A percentile compares a stretch with the other conserved stretches of the same genome.
Conservation (phyloP, 1,140 invertebrate genomes). For the Heliothis subflexa region DNA sequence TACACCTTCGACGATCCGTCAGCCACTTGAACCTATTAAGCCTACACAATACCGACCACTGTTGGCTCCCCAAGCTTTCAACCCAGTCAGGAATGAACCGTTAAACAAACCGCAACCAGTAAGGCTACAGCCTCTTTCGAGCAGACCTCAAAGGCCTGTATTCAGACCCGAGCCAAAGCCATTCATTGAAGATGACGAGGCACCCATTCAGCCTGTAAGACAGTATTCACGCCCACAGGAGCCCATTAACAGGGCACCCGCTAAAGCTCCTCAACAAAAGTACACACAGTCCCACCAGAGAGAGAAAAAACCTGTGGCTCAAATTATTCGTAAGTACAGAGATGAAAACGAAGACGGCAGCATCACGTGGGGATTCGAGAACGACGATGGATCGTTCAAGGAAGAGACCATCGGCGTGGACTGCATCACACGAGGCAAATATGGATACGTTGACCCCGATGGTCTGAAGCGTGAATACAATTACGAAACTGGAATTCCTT, state of each 20-base stretch:
- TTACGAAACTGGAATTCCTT: slow-evolving; percentile 90
- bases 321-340: slow-evolving; percentile 91
- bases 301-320: slow-evolving; percentile 90
- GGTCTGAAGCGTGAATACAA: slow-evolving; percentile 90
- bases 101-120: slow-evolving; percentile 73
- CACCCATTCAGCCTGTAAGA: slow-evolving; percentile 78
- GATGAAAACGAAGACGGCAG: slow-evolving; percentile 93
- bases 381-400: slow-evolving; percentile 92
- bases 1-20: slow-evolving; percentile 65
- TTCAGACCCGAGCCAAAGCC: slow-evolving; percentile 82
- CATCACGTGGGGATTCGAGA: slow-evolving; percentile 95
- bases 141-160: slow-evolving; percentile 80
- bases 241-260: slow-evolving; percentile 78
- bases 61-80: slow-evolving; percentile 70
- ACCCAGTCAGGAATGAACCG: slow-evolving; percentile 73
- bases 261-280: slow-evolving; percentile 76
- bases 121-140: slow-evolving; percentile 81
- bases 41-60: slow-evolving; percentile 77
- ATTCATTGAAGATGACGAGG: slow-evolving; percentile 76
- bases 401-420: slow-evolving; percentile 93
- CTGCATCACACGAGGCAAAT: slow-evolving; percentile 93
- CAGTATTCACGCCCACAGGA: slow-evolving; percentile 82
- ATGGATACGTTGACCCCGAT: slow-evolving; percentile 94
- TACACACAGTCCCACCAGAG: slow-evolving; percentile 72
- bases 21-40: slow-evolving; percentile 72